Percentiles rank a stretch among this genome's conserved stretches.
Conservation (phyloP, 2,888 invertebrate genomes). For the Vesta saturnalis region DNA sequence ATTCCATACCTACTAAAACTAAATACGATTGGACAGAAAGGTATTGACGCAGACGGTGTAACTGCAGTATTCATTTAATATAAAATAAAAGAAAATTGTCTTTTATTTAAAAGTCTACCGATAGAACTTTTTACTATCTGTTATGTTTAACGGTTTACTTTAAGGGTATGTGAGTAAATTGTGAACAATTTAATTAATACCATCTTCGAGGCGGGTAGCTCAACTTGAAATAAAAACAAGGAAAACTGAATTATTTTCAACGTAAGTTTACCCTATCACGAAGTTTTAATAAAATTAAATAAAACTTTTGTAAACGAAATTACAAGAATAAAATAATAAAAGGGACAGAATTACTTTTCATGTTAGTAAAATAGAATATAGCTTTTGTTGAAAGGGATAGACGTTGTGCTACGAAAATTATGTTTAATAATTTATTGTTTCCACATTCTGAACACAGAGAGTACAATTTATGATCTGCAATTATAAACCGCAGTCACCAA, state of each 20-base stretch:
- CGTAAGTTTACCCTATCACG: slow-evolving; percentile 1
- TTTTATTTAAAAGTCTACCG: too few species aligned
- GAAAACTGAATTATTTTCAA: neutral
- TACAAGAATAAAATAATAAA: neutral
- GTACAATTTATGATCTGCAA: slow-evolving; percentile 11
- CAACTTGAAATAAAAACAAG: neutral
- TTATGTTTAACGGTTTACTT: neutral
- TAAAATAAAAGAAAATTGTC: too few species aligned
- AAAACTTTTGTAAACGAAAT: neutral
- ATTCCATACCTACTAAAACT: too few species aligned
- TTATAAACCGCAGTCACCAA: slow-evolving; percentile 15
- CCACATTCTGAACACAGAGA: slow-evolving; percentile 5
- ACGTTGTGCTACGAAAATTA: neutral
- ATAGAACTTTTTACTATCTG: neutral
- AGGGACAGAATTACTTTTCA: neutral
- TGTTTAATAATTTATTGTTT: slow-evolving; percentile 11
- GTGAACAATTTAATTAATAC: neutral
- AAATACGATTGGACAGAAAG: too few species aligned
- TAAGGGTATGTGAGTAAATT: neutral
- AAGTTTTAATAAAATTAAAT: neutral
- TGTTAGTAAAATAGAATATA: neutral
- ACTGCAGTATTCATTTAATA: too few species aligned
- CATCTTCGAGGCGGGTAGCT: neutral
- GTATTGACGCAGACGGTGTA: too few species aligned
- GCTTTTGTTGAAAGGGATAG: neutral